Percentiles rank a stretch among this genome's conserved stretches.
These are phyloP conservation scores for Pemphigus obesinymphae DNA, from an alignment of 1,140 invertebrate genomes.

Conservation along the genomic window DNA sequence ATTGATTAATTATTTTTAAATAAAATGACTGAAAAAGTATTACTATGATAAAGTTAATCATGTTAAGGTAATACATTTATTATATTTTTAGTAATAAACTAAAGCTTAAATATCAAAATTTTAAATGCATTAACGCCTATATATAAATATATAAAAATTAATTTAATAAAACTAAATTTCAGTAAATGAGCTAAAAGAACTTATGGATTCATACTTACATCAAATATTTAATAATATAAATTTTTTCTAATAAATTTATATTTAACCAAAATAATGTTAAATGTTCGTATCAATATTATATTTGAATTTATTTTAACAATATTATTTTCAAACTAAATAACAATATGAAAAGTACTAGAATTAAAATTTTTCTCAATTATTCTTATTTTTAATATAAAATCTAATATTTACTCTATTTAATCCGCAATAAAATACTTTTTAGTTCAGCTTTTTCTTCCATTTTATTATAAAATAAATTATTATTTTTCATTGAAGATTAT, in stretches of 20 bases:
- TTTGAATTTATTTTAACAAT: neutral
- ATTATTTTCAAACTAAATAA: neutral
- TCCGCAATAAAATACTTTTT: no score
- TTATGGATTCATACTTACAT: no score
- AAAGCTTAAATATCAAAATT: neutral
- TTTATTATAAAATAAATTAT: no score
- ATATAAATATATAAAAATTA: no score
- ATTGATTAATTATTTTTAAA: no score
- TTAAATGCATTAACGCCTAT: neutral
- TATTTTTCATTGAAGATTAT: neutral
- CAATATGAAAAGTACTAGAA: neutral
- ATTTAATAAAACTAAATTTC: no score
- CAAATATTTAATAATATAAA: neutral
- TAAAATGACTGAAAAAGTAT: no score
- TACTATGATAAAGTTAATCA: no score
- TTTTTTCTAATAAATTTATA: neutral
- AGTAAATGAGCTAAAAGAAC: neutral
- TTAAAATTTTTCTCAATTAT: no score
- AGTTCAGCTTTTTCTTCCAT: no score
- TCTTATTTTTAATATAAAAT: no score
- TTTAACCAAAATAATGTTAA: neutral
- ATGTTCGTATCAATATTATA: neutral
- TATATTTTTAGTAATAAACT: neutral
- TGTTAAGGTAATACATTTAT: neutral
- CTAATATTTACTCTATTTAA: no score